Evolutionary conservation across 2,888 invertebrate species (phyloP).

Genomic region (Petrolisthes cinctipes): DNA sequence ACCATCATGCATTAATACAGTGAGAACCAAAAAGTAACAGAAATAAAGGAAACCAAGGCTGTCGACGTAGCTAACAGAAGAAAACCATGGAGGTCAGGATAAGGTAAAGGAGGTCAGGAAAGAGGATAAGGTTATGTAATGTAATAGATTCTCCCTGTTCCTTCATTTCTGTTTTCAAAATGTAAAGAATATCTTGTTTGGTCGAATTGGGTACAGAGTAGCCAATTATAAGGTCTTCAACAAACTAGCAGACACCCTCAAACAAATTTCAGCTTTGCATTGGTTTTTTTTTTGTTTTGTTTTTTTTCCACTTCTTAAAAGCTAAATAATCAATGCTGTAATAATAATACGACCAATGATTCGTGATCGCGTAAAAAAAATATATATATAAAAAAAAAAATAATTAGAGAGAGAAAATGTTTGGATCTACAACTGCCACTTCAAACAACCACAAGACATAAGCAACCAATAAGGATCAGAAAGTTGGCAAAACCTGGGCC

Average conservation of each 20-base stretch:
- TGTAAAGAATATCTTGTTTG: slow-evolving; percentile 35
- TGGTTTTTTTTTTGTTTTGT: slow-evolving; percentile 15
- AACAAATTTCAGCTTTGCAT: slow-evolving; percentile 35
- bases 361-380: slow-evolving; percentile 21
- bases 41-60: slow-evolving; percentile 51
- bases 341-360: background rate
- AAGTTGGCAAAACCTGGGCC: too few species aligned
- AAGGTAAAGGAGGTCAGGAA: slow-evolving; percentile 20
- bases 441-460: background rate
- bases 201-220: slow-evolving; percentile 37
- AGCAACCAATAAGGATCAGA: background rate
- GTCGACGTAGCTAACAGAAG: slow-evolving; percentile 66
- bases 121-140: slow-evolving; percentile 53
- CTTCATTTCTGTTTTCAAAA: slow-evolving; percentile 68
- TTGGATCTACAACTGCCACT: background rate
- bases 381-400: background rate
- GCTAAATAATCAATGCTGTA: slow-evolving; percentile 15
- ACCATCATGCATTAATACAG: slow-evolving; percentile 48
- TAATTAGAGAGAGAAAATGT: background rate
- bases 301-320: slow-evolving; percentile 8
- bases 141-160: slow-evolving; percentile 74
- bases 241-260: slow-evolving; percentile 52
- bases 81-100: slow-evolving; percentile 64
- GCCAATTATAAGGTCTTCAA: slow-evolving; percentile 28
- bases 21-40: slow-evolving; percentile 38